phyloP scores from a whole-genome alignment of 2,888 invertebrate species.

The Nezara viridula region DNA sequence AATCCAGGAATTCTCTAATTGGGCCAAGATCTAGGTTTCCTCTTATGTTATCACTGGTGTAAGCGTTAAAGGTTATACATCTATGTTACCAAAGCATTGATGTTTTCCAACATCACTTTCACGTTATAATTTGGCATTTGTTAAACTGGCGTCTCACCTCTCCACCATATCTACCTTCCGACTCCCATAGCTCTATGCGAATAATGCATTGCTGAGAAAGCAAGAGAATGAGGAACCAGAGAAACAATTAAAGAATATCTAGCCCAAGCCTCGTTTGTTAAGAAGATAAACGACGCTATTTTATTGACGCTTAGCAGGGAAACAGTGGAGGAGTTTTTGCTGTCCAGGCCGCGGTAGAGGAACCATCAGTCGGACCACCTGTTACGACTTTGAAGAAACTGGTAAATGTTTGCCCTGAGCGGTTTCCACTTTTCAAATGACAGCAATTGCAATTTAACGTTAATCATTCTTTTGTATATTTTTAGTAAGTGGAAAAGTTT shows the following conservation, averaged over 20 bases:
- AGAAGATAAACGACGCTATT: constrained; percentile 29
- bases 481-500: too few species aligned
- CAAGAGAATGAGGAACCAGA: background rate
- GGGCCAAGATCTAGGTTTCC: too few species aligned
- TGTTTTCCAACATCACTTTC: too few species aligned
- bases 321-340: constrained; percentile 19
- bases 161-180: background rate
- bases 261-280: background rate
- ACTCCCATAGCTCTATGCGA: background rate
- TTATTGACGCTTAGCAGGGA: constrained; percentile 24
- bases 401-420: background rate
- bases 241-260: background rate
- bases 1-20: too few species aligned
- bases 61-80: too few species aligned
- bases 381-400: constrained; percentile 28
- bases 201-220: background rate
- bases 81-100: too few species aligned
- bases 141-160: background rate
- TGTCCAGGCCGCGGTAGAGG: background rate
- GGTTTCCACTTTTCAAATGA: background rate
- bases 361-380: constrained; percentile 4
- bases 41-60: too few species aligned
- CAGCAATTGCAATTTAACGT: background rate
- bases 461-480: background rate
- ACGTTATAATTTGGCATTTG: background rate